Conservation (phyloP, 2,113 vertebrate species). For the Stigmatopora nigra region DNA sequence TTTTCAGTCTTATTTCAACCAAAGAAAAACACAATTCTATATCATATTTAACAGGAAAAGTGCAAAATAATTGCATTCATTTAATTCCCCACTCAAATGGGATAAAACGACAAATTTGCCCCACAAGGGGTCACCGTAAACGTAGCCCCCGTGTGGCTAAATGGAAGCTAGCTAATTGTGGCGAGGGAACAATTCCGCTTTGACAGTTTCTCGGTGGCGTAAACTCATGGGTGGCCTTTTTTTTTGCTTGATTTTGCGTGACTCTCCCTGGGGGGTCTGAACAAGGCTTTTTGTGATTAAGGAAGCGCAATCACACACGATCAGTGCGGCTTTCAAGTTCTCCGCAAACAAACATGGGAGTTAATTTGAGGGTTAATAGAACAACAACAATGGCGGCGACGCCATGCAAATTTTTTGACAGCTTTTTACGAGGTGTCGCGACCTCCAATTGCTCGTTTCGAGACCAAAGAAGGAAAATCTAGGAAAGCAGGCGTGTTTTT, state of each 20-base stretch:
- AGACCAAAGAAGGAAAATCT: neutral
- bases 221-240: constrained; percentile 53
- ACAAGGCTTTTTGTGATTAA: constrained; percentile 58
- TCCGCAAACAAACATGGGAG: constrained; percentile 47
- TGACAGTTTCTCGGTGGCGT: constrained; percentile 44
- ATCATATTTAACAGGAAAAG: too few relatives aligned
- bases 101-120: constrained; percentile 53
- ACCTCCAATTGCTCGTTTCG: constrained; percentile 6
- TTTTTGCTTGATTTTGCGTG: constrained; percentile 13
- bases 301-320: constrained; percentile 61
- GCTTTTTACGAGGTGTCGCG: constrained; percentile 11
- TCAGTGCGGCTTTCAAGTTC: constrained; percentile 47
- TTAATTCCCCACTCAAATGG: constrained; percentile 52
- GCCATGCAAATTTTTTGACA: constrained; percentile 21
- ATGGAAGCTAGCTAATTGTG: constrained; percentile 55
- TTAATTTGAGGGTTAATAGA: constrained; percentile 62
- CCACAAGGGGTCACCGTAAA: constrained; percentile 9
- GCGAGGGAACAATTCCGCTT: constrained; percentile 46
- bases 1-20: too few relatives aligned
- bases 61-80: too few relatives aligned
- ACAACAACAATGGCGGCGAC: constrained; percentile 26
- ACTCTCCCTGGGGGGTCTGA: constrained; percentile 50
- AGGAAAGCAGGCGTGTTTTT: neutral
- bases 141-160: constrained; percentile 37
- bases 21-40: too few relatives aligned